Percentiles rank a stretch among this genome's conserved stretches.
Evolutionary conservation across 2,888 invertebrate species (phyloP).

Genomic region (Chouioia cunea): DNA sequence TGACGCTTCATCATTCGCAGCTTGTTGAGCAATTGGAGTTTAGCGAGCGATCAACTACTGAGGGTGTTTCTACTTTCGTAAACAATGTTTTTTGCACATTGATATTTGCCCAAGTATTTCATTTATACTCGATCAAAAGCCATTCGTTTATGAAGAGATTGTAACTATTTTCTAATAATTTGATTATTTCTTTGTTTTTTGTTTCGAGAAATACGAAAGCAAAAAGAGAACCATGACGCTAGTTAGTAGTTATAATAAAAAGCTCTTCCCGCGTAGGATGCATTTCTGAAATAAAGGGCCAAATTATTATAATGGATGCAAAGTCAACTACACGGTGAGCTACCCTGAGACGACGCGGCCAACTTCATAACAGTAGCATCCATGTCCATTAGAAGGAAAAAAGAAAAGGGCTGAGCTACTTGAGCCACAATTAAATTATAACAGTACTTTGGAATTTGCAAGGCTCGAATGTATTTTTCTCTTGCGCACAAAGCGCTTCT

Average conservation of each 20-base stretch:
- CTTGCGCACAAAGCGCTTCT: neutral
- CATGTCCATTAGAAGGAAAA: slow-evolving; percentile 14
- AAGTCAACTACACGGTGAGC: slow-evolving; percentile 14
- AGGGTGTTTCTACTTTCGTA: no score
- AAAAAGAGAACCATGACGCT: neutral
- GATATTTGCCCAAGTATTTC: no score
- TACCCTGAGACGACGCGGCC: neutral
- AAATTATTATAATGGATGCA: slow-evolving; percentile 27
- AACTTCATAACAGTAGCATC: slow-evolving; percentile 15
- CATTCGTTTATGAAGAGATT: no score
- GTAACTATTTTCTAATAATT: no score
- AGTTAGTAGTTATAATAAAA: no score
- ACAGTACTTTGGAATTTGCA: slow-evolving; percentile 3
- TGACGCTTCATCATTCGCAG: slow-evolving; percentile 2
- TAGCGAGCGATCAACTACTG: neutral
- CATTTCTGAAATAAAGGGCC: neutral
- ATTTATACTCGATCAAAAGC: no score
- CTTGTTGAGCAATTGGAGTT: slow-evolving; percentile 6
- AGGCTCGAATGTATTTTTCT: neutral
- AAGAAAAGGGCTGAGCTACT: slow-evolving; percentile 2
- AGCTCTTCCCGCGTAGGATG: neutral
- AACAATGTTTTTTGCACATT: no score
- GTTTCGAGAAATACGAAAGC: no score
- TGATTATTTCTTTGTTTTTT: no score
- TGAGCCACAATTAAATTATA: slow-evolving; percentile 19